Percentiles rank a stretch among this genome's conserved stretches.
Evolutionary conservation across 2,888 invertebrate species (phyloP).

Genomic region (Abrostola triplasia): DNA sequence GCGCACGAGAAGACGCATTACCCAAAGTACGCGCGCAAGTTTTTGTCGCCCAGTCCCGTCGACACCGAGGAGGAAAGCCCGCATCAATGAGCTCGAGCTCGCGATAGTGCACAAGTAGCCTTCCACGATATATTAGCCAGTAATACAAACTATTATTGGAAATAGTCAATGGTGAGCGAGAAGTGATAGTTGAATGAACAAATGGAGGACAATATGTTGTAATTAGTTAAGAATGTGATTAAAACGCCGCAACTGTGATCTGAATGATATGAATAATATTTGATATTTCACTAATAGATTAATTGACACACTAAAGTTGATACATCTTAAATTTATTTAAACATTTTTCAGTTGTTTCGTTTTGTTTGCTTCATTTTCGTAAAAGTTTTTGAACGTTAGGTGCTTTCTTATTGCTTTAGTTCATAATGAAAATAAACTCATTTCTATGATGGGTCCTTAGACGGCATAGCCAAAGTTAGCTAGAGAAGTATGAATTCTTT

Average conservation of each 20-base stretch:
- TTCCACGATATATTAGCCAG: conserved; percentile 71
- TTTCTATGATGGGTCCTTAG: conserved; percentile 72
- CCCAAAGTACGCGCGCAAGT: conserved; percentile 96
- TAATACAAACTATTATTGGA: conserved; percentile 67
- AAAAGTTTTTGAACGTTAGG: conserved; percentile 75
- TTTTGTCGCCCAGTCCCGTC: conserved; percentile 95
- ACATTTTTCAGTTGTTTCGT: conserved; percentile 64
- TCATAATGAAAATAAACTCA: conserved; percentile 70
- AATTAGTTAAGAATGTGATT: conserved; percentile 88
- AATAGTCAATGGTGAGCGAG: conserved; percentile 77
- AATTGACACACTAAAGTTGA: conserved; percentile 84
- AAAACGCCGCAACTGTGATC: conserved; percentile 89
- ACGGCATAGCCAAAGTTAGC: conserved; percentile 87
- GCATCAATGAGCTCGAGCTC: conserved; percentile 88
- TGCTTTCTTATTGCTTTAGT: conserved; percentile 84
- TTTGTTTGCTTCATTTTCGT: conserved; percentile 69
- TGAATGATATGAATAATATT: conserved; percentile 89
- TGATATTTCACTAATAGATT: conserved; percentile 88
- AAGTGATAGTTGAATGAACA: conserved; percentile 81
- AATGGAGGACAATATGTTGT: conserved; percentile 86
- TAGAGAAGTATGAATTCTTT: conserved; percentile 83
- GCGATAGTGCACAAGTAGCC: conserved; percentile 68
- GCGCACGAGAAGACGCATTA: conserved; percentile 98
- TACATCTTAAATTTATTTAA: conserved; percentile 74
- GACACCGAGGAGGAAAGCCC: conserved; percentile 95